Evolutionary conservation across 2,113 vertebrate species (phyloP), one percentile per base, ranked within the genome.

Genomic region (Syngnathus typhle): DNA sequence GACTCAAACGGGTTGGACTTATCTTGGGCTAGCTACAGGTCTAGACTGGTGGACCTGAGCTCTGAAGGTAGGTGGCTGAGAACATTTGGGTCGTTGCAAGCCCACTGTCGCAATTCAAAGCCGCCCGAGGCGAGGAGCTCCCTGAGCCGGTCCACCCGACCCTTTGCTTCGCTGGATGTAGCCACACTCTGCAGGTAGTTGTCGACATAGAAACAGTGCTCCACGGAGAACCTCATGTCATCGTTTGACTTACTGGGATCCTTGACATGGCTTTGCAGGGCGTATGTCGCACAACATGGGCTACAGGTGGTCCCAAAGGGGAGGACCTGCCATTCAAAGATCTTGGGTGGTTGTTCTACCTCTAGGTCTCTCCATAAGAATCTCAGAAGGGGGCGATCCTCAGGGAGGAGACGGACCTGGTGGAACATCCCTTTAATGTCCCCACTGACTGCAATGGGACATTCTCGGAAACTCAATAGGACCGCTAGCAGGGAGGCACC

Each of bases 291-390:
- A 41, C 39, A 41, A 9, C 39, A 41, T 7, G 39, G 39, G 39
- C 39, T 41, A 9, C 39, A 41, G 7, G 39, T 41, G 39, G 39
- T 41, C 39, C 39, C 39, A 41, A 41, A 41, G 39, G 65, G 65
- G 18, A 76, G 37, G 3, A 72, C 69, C 13, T 72, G 63, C 70
- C 71, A 70, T 41, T 78, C 65, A 15, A 62, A 67, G 1, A 60
- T 21, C 6, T 19, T 23, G 0, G 56, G 62, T 5, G 44, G 41
- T 32, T 68, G 41, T 13, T 68, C 55, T 0, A 21, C 46, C 16
- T 43, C 59, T 23, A 59, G 7, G 39, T 41, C 39, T 41, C 39
- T 41, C 39, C 39, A 41, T 41, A 41, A 41, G 39, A 41, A 41
- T 9, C 39, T 1, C 4, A 41, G 39, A 7, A 41, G 39, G 7